Conservation (phyloP, 1,140 invertebrate genomes). For the Acyrthosiphon pisum region DNA sequence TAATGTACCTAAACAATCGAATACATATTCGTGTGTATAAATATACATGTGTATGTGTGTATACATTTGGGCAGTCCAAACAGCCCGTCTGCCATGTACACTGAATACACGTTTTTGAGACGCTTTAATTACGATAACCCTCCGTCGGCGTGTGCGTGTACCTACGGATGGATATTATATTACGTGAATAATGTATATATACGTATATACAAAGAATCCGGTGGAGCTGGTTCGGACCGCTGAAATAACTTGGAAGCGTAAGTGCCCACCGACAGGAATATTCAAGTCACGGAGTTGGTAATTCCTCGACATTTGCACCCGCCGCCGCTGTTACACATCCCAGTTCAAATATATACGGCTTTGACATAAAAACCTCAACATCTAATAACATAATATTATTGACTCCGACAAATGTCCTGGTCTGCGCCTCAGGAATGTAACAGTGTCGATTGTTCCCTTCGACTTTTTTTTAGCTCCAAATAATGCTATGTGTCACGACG, state of each 20-base stretch:
- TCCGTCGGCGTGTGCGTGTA: neutral
- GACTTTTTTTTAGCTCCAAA: neutral
- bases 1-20: neutral
- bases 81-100: neutral
- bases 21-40: neutral
- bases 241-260: slow-evolving; percentile 20
- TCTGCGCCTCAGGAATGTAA: neutral
- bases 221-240: neutral
- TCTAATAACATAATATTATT: slow-evolving; percentile 33
- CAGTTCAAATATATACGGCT: neutral
- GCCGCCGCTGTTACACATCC: neutral
- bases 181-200: neutral
- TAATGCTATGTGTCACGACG: neutral
- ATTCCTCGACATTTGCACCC: slow-evolving; percentile 16
- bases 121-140: slow-evolving; percentile 5
- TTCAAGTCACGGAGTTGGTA: slow-evolving; percentile 17
- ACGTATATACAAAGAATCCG: neutral
- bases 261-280: neutral
- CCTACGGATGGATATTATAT: neutral
- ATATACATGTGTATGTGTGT: neutral
- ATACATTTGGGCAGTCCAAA: neutral
- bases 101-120: neutral
- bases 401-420: neutral
- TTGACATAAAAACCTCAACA: neutral
- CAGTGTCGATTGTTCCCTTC: neutral